phyloP scores from a whole-genome alignment of 2,888 invertebrate species.

The Maniola hyperantus region DNA sequence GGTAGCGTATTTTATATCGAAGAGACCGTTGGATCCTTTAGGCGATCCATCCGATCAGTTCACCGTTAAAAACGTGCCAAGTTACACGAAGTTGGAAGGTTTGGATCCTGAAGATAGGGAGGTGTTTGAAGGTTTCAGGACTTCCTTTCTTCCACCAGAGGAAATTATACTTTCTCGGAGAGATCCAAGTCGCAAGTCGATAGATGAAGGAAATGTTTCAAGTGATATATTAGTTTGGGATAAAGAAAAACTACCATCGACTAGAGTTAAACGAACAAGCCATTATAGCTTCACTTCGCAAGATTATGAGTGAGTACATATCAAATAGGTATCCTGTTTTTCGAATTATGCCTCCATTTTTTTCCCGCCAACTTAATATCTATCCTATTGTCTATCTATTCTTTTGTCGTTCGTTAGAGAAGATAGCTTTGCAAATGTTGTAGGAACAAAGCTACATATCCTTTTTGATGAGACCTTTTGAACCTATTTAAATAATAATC shows the following conservation, averaged over 20 bases:
- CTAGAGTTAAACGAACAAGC: conserved; percentile 67
- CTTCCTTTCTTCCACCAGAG: conserved; percentile 84
- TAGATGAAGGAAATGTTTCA: conserved; percentile 56
- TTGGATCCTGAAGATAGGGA: conserved; percentile 82
- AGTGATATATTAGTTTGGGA: conserved; percentile 64
- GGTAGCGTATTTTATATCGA: conserved; percentile 56
- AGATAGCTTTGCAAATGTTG: no score
- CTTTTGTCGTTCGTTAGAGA: neutral
- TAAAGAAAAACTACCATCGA: conserved; percentile 46
- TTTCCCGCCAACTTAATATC: neutral
- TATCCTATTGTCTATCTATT: neutral
- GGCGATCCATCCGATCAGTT: conserved; percentile 68
- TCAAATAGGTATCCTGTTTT: neutral
- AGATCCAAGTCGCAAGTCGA: conserved; percentile 44
- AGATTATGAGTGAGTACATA: conserved; percentile 61
- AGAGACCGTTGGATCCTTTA: conserved; percentile 53
- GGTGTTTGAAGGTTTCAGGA: conserved; percentile 83
- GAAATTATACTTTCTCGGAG: conserved; percentile 69
- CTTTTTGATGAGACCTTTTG: neutral
- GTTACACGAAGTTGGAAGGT: conserved; percentile 64
- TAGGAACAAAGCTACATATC: no score
- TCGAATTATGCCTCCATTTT: neutral
- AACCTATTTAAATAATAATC: neutral
- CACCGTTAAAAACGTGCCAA: conserved; percentile 63
- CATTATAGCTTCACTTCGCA: conserved; percentile 56